These are phyloP conservation scores for Tetraneura akinire DNA, from an alignment of 1,140 invertebrate genomes.

Conservation along the genomic window DNA sequence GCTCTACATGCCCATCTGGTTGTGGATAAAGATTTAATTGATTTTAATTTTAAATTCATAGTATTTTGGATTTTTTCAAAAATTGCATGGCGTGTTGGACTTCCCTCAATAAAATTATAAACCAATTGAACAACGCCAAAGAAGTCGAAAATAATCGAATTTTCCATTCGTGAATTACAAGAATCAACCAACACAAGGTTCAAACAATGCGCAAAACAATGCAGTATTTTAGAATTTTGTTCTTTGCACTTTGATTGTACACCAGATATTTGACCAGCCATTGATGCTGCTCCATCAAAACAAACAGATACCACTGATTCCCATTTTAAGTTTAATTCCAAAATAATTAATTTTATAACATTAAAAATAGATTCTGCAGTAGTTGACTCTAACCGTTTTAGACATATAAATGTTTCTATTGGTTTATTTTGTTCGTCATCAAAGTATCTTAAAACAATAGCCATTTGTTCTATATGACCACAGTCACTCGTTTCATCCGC, in stretches of 20 bases:
- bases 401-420: slow-evolving; percentile 16
- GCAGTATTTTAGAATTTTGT: slow-evolving; percentile 21
- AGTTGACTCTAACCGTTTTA: not conserved
- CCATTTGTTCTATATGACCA: slow-evolving; percentile 40
- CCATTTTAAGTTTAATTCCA: slow-evolving; percentile 33
- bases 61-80: too few relatives aligned
- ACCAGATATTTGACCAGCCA: slow-evolving; percentile 41
- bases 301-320: slow-evolving; percentile 31
- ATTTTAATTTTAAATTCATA: too few relatives aligned
- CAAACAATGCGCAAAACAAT: too few relatives aligned
- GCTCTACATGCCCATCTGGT: too few relatives aligned
- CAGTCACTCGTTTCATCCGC: slow-evolving; percentile 41
- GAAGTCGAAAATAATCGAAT: too few relatives aligned
- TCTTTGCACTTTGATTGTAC: slow-evolving; percentile 46
- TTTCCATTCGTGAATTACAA: too few relatives aligned
- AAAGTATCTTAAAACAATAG: slow-evolving; percentile 2
- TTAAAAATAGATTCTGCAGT: slow-evolving; percentile 11
- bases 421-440: not conserved
- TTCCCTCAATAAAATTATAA: too few relatives aligned
- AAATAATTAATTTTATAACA: not conserved
- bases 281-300: slow-evolving; percentile 48
- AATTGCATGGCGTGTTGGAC: too few relatives aligned
- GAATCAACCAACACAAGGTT: slow-evolving; percentile 18
- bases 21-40: too few relatives aligned
- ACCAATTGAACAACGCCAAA: too few relatives aligned